Conservation (phyloP, 2,113 vertebrate genomes). For the Esox niger region DNA sequence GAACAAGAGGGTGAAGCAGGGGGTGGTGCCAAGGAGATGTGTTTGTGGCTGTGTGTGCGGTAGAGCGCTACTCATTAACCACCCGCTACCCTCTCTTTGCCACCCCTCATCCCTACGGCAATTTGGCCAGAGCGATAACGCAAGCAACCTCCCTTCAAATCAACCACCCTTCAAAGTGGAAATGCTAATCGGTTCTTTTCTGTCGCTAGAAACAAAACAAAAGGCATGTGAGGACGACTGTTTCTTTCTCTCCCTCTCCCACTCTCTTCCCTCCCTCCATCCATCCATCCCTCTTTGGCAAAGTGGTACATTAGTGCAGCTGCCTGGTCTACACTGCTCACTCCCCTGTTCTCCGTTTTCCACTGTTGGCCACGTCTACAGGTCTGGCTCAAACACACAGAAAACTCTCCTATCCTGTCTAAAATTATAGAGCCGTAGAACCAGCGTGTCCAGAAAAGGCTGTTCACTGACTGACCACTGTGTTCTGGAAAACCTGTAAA, state of each 20-base stretch:
- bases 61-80: not conserved
- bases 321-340: not conserved
- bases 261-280: too few species aligned
- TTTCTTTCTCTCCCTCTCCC: not conserved
- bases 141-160: conserved; percentile 1
- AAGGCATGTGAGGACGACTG: not conserved
- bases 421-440: not conserved
- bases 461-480: not conserved
- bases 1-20: too few species aligned
- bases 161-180: conserved; percentile 3
- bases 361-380: not conserved
- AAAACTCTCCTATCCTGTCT: not conserved
- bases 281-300: not conserved
- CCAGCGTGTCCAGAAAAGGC: not conserved
- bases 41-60: not conserved
- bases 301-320: not conserved
- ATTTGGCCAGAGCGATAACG: not conserved
- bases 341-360: not conserved
- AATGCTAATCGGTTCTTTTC: not conserved
- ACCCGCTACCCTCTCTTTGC: not conserved
- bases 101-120: not conserved
- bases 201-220: not conserved
- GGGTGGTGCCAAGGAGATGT: too few species aligned
- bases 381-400: not conserved
- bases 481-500: too few species aligned